Base-by-base conservation (phyloP, 2,888 invertebrate species). In the Drosophila emarginata region DNA sequence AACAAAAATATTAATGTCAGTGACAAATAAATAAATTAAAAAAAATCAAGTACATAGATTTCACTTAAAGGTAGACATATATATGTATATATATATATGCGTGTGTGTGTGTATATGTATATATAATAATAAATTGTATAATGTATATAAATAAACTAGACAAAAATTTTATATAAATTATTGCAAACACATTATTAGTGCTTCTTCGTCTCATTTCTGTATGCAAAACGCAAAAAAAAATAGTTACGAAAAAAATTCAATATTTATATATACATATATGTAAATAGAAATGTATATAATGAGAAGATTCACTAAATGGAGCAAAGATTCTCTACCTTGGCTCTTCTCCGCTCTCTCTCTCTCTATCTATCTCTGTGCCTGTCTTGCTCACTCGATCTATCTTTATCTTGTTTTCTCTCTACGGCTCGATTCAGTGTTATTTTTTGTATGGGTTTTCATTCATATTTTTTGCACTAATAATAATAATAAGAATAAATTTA, bases 21-120 rank as follows among this genome's bases (percentile, higher is more conserved):
- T 52, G 52, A 77, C 66, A 76, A 78, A 80, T 67, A 81, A 84
- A 79, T 77, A 81, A 76, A 26, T 26, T 26, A 5, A 78, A 64
- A 76, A 84, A 45, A 80, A 81, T 80, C 80, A 80, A 84, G 84
- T 81, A 80, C 84, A 80, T 80, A 54, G 83, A 79, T 61, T 78
- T 76, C 77, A 76, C 74, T 79, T 80, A 63, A 67, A 12, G 21
- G 21, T 32, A 39, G 40, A 50, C 26, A 15, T 23, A 58, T 52
- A 26, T 62, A 56, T 36, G 61, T 57, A 51, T 52, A 61, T 50
- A 63, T 12, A 58, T 45, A 45, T 45, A 11, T 39, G 14, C 15
- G 9, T 18, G 18, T 45, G 15, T 45, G 18, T 45, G 18, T 45
- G 18, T 45, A 7, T 45, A 7, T 45, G 11, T 45, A 21, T 12